Conservation (phyloP, 2,113 vertebrate species). For the Aphyosemion australe region DNA sequence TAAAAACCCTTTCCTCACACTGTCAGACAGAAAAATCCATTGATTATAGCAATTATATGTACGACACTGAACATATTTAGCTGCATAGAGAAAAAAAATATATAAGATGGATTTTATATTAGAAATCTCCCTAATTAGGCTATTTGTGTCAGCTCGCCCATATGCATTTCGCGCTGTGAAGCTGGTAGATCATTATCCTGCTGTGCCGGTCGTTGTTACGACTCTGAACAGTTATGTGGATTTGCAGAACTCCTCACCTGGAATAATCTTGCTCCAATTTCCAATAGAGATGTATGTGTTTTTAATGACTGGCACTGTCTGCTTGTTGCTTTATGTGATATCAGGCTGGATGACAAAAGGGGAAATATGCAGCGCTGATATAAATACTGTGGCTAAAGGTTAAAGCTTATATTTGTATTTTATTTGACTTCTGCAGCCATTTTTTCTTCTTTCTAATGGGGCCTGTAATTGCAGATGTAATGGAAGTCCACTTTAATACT, state of each 20-base stretch:
- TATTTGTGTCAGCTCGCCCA: slow-evolving; percentile 53
- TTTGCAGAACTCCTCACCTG: slow-evolving; percentile 54
- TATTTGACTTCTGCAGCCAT: slow-evolving; percentile 56
- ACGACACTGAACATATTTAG: not conserved
- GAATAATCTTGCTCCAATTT: slow-evolving; percentile 65
- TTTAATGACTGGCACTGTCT: slow-evolving; percentile 71
- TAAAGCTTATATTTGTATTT: slow-evolving; percentile 69
- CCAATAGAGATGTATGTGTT: slow-evolving; percentile 78
- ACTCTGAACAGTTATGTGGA: slow-evolving; percentile 52
- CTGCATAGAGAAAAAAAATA: not conserved
- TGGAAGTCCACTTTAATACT: slow-evolving; percentile 54
- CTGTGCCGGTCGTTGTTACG: slow-evolving; percentile 57
- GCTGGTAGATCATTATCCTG: slow-evolving; percentile 68
- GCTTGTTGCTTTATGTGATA: slow-evolving; percentile 56
- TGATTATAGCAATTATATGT: not conserved
- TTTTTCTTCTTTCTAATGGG: slow-evolving; percentile 58
- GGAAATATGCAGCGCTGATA: slow-evolving; percentile 54
- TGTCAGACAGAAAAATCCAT: not conserved
- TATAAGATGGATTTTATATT: slow-evolving; percentile 28
- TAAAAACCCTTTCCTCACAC: not conserved
- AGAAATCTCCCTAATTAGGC: slow-evolving; percentile 68
- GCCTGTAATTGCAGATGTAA: slow-evolving; percentile 64
- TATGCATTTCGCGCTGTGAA: slow-evolving; percentile 72
- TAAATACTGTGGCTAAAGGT: slow-evolving; percentile 66
- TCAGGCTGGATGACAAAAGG: slow-evolving; percentile 35